Base-by-base conservation (phyloP, 1,140 invertebrate species). In the Pygmarrhopalites habei region DNA sequence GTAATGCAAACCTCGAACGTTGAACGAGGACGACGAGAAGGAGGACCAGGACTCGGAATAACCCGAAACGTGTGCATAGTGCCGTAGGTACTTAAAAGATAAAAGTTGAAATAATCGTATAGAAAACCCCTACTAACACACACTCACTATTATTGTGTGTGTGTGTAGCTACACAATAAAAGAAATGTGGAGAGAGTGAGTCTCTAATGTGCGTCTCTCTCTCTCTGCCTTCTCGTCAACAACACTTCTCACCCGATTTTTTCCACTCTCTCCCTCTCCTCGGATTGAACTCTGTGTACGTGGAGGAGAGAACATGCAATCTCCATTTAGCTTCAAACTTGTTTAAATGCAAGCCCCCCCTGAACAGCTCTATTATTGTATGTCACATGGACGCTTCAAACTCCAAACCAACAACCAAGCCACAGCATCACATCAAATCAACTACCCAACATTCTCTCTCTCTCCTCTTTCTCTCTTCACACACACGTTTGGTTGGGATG, bases 221-320 rank as follows among this genome's bases (percentile, higher is more conserved):
- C n/a, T n/a, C n/a, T 26, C 14, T 29, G 15, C 32, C 58, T 39
- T 29, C 30, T 60, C 32, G 29, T 60, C 58, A 30, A 60, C 46
- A 61, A 61, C 60, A 52, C 49, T 61, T 61, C 60, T 61, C 30
- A 32, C 60, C 60, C 60, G 60, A 61, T 61, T 61, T 53, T 55
- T 55, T 51, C 46, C 47, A 43, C 14, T 53, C 23, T 61, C 55
- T 29, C 39, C 26, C 49, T 53, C 49, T 53, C 32, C 60, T 19
- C n/a, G 46, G 15, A 39, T 39, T 39, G n/a, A n/a, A 39, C 35
- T 39, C 35, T 39, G 35, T 39, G 17, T 17, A 39, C 35, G 7
- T 7, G 46, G 46, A 53, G 23, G 23, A 30, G 5, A 25, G 28
- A 61, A 61, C 60, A 61, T 39, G 60, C 49, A 61, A 53, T 61